phyloP scores from a whole-genome alignment of 64 coral and sea anemone genomes.

The Porites australiensis region DNA sequence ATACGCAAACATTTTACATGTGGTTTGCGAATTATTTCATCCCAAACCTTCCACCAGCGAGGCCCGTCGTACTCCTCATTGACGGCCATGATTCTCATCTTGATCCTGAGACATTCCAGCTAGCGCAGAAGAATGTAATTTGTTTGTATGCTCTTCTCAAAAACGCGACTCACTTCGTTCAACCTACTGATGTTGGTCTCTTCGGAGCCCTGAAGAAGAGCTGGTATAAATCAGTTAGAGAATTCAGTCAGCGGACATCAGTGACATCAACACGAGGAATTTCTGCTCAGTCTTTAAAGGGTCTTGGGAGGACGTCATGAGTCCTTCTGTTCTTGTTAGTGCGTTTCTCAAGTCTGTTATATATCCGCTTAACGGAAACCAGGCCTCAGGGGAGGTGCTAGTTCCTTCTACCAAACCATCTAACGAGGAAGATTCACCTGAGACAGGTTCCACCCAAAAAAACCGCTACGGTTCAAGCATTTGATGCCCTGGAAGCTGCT shows the following conservation, averaged over 20 bases:
- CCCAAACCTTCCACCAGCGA: constrained; percentile 51
- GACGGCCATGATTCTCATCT: constrained; percentile 23
- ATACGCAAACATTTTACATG: constrained; percentile 43
- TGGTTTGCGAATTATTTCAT: constrained; percentile 65
- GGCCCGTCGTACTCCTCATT: constrained; percentile 34
- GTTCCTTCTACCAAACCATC: background rate
- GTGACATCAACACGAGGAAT: constrained; percentile 39
- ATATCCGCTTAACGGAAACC: constrained; percentile 48
- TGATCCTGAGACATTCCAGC: constrained; percentile 36
- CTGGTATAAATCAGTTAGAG: constrained; percentile 12
- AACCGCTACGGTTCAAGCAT: constrained; percentile 10
- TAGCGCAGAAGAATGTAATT: constrained; percentile 38
- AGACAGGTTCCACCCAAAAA: background rate
- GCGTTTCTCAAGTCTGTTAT: constrained; percentile 61
- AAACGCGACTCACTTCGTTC: constrained; percentile 39
- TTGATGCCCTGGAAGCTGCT: constrained; percentile 25
- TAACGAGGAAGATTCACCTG: background rate
- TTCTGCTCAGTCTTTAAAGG: constrained; percentile 36
- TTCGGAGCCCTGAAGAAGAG: constrained; percentile 30
- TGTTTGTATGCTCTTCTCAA: constrained; percentile 47
- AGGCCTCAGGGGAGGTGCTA: constrained; percentile 10
- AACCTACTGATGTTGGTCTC: constrained; percentile 41
- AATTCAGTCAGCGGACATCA: constrained; percentile 14
- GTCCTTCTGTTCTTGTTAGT: constrained; percentile 10
- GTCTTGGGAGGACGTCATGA: constrained; percentile 36